Conservation (phyloP, 2,113 vertebrate genomes). For the Pangasianodon hypophthalmus region DNA sequence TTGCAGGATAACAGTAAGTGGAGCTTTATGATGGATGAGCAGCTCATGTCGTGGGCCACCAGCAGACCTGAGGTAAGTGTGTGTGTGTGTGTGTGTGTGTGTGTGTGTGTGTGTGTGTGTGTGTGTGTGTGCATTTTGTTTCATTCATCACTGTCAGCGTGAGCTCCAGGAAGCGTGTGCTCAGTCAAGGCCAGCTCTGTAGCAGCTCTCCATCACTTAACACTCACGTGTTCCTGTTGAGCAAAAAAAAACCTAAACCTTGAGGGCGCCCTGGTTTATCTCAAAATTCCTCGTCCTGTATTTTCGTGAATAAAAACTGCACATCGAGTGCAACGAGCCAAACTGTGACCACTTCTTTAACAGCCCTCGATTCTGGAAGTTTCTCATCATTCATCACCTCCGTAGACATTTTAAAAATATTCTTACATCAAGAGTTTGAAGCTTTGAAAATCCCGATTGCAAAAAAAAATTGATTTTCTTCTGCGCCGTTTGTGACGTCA, state of each 20-base stretch:
- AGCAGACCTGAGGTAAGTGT: conserved; percentile 75
- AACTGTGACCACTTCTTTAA: neutral
- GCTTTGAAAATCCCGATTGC: neutral
- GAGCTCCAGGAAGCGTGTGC: conserved; percentile 28
- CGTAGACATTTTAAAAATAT: neutral
- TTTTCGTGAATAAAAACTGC: neutral
- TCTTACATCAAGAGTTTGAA: neutral
- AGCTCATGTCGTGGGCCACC: conserved; percentile 81
- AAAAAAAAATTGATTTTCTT: too few relatives aligned
- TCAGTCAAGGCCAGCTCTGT: neutral
- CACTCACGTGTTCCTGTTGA: conserved; percentile 12
- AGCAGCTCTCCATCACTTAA: conserved; percentile 36
- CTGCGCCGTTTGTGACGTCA: too few relatives aligned
- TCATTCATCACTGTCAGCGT: conserved; percentile 44
- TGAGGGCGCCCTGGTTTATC: neutral
- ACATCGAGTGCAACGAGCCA: neutral
- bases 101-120: conserved; percentile 17
- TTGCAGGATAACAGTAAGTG: conserved; percentile 80
- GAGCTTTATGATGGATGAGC: conserved; percentile 82
- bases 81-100: conserved; percentile 26
- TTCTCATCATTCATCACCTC: neutral
- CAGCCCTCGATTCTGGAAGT: neutral
- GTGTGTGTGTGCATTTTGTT: conserved; percentile 9
- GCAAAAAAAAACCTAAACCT: neutral
- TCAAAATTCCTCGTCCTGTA: neutral